phyloP scores from a whole-genome alignment of 2,113 vertebrate species.

The Trachemys scripta region DNA sequence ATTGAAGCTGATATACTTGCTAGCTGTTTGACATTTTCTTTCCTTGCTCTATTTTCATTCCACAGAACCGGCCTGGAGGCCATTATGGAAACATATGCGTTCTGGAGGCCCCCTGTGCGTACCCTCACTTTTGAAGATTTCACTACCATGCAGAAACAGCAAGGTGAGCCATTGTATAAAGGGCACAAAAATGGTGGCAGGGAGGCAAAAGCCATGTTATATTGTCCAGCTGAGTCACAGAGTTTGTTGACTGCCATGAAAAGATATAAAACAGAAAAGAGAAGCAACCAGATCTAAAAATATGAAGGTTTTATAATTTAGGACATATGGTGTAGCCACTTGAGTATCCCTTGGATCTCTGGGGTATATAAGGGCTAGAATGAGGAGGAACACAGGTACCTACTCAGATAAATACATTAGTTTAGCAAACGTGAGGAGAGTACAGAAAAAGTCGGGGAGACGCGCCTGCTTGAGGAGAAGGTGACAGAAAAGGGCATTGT shows the following conservation, averaged over 20 bases:
- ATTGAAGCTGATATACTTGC: not conserved
- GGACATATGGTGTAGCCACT: rapidly evolving
- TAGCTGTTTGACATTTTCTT: not conserved
- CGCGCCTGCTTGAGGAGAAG: not conserved
- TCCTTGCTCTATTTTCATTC: conserved; percentile 39
- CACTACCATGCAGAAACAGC: conserved; percentile 99
- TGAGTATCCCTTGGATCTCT: not conserved
- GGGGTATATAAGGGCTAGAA: not conserved
- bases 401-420: not conserved
- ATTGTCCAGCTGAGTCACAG: not conserved
- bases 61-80: conserved; percentile 96
- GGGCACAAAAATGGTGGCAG: not conserved
- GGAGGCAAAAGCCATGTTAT: not conserved
- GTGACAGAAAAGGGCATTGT: not conserved
- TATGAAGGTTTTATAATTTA: rapidly evolving
- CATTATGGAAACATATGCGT: conserved; percentile 99
- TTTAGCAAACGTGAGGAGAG: not conserved
- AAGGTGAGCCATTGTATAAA: conserved; percentile 84
- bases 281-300: not conserved
- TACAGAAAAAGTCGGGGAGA: not conserved
- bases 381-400: not conserved
- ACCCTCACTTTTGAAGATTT: conserved; percentile 99
- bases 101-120: conserved; percentile 98
- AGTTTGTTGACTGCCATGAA: not conserved
- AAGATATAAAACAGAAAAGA: not conserved